Evolutionary conservation across 2,113 vertebrate genomes (phyloP), one percentile per base, ranked within the genome.

Genomic region (Eudyptes chrysolophus): DNA sequence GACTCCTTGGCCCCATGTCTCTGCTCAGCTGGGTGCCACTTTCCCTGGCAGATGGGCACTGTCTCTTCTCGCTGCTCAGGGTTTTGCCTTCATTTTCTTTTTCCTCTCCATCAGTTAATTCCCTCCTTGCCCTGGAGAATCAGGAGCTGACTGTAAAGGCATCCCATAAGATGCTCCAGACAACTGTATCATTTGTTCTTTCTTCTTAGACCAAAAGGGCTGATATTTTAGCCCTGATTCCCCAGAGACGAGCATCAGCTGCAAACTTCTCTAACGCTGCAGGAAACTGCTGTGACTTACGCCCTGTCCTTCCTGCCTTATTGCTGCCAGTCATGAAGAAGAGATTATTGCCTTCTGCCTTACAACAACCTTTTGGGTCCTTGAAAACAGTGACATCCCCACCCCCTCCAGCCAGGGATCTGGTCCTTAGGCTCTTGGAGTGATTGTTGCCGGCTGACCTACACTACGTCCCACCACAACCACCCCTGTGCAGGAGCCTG

Each of bases 311-410:
- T 96, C 80, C 87, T 60, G 61, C 40, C 36, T 89, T 84, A 52
- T 87, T 6, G 0, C 57, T 76, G 77, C 48, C 1, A 3, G 83
- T 81, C 0, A 0, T 10, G 20, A 72, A 70, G 60, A 52, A n/a
- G 29, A 82, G 48, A 68, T 84, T 71, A 32, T 54, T 78, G 36
- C 38, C 61, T 68, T 54, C 44, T 64, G 57, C 38, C 32, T 89
- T 79, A 34, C 13, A 48, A 20, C 9, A 89, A 34, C 17, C 3
- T 51, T 68, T 68, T 52, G 54, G 18, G 24, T 25, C 55, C 46
- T 48, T 58, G 58, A 61, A 83, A 92, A 66, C 34, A 16, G 6
- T 25, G 24, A 74, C 7, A n/a, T 49, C 13, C 24, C 13, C 57
- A 66, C 4, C 4, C 9, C 1, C 8, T 64, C 17, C 65, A 88